phyloP scores from a whole-genome alignment of 2,797 vertebrate species.

The Hephaestus fuliginosus region DNA sequence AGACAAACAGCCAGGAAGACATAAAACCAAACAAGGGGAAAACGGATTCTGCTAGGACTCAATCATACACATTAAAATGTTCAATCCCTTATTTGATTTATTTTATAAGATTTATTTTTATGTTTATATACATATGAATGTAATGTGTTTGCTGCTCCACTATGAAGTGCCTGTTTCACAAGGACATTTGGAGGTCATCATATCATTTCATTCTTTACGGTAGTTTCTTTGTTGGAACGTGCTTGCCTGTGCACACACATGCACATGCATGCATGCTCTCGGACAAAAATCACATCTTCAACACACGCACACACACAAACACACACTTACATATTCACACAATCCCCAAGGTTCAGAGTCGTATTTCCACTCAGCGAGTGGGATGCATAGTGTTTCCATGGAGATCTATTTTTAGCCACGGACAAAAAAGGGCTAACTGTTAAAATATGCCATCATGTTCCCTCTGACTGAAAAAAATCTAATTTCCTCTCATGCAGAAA shows the following conservation, averaged over 20 bases:
- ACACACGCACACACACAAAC: conserved; percentile 23
- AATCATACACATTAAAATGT: neutral
- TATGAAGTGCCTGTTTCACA: conserved; percentile 5
- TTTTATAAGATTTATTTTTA: neutral
- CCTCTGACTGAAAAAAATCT: conserved; percentile 52
- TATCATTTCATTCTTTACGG: neutral
- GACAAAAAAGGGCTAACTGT: conserved; percentile 80
- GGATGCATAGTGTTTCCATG: conserved; percentile 89
- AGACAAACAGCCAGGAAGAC: conserved; percentile 15
- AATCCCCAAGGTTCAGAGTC: conserved; percentile 70
- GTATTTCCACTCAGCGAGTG: conserved; percentile 78
- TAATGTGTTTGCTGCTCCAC: neutral
- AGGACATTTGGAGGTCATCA: conserved; percentile 76
- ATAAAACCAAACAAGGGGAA: neutral
- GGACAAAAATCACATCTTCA: conserved; percentile 19
- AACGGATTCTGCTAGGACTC: neutral
- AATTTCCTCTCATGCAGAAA: conserved; percentile 51
- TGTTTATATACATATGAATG: neutral
- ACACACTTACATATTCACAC: conserved; percentile 59
- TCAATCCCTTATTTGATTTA: neutral
- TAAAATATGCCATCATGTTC: conserved; percentile 84
- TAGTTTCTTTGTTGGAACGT: conserved; percentile 17
- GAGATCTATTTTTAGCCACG: conserved; percentile 86
- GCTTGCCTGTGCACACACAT: neutral
- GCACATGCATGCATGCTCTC: conserved; percentile 2